These are phyloP conservation scores for Gobiocypris rarus DNA, from an alignment of 2,113 vertebrate genomes.

Conservation along the genomic window DNA sequence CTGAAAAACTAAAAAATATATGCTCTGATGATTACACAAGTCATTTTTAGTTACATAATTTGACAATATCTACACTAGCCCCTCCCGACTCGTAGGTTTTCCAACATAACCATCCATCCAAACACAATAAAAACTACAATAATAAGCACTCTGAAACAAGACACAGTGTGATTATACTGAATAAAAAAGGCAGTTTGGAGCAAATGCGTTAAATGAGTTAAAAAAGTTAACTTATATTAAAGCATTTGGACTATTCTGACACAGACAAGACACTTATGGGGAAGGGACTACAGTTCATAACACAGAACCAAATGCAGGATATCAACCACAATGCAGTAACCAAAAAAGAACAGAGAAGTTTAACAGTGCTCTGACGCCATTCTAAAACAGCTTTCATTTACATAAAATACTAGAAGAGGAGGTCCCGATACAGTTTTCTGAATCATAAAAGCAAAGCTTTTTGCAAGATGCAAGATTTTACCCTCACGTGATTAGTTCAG, in stretches of 20 bases:
- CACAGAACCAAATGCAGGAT: background rate
- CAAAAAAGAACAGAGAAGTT: background rate
- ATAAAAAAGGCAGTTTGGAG: constrained; percentile 24
- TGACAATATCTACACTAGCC: constrained; percentile 37
- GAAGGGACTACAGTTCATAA: background rate
- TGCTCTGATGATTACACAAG: constrained; percentile 20
- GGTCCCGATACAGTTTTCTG: constrained; percentile 1
- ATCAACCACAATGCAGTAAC: constrained; percentile 1
- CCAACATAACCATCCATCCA: constrained; percentile 10
- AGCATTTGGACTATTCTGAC: constrained; percentile 28
- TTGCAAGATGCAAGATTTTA: constrained; percentile 20
- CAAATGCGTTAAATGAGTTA: constrained; percentile 2
- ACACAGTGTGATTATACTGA: constrained; percentile 39
- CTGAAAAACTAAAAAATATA: constrained; percentile 48
- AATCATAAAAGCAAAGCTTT: background rate
- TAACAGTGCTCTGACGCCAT: background rate
- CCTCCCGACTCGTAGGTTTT: background rate
- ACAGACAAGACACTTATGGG: constrained; percentile 18
- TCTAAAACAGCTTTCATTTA: constrained; percentile 32
- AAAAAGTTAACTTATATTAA: constrained; percentile 2
- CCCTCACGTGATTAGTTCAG: constrained; percentile 1
- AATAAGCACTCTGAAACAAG: constrained; percentile 23
- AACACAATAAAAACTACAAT: constrained; percentile 32
- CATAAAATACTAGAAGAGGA: constrained; percentile 21
- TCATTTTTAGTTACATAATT: constrained; percentile 30